Evolutionary conservation across 2,888 invertebrate species (phyloP).

Genomic region (Trichacis sp.): DNA sequence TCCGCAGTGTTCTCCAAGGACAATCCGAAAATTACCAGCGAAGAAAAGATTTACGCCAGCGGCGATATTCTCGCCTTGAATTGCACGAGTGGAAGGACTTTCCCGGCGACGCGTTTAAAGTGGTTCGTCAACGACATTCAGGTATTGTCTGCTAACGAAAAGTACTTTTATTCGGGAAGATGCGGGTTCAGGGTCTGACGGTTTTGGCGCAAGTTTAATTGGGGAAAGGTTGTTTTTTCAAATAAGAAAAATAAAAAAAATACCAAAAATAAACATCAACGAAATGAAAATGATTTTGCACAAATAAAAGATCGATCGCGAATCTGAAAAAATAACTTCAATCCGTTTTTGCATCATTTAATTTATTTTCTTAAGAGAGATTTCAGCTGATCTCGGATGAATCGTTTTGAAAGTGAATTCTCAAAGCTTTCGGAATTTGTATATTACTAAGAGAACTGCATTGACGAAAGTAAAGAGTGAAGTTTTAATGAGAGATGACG

Average conservation of each 20-base stretch:
- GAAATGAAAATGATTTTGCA: no score
- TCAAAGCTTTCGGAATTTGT: no score
- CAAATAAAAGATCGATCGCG: no score
- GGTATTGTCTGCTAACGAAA: constrained; percentile 51
- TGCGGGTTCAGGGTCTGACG: background rate
- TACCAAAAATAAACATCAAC: no score
- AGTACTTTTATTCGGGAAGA: background rate
- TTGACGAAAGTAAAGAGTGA: no score
- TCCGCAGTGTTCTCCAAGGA: constrained; percentile 68
- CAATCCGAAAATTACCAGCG: constrained; percentile 70
- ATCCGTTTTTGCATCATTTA: no score
- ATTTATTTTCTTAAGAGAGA: background rate
- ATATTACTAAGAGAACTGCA: background rate
- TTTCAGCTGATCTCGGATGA: no score
- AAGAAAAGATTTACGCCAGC: constrained; percentile 69
- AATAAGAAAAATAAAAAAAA: no score
- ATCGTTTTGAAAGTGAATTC: no score
- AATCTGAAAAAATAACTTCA: no score
- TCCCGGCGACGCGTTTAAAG: constrained; percentile 69
- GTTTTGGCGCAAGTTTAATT: background rate
- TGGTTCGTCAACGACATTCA: constrained; percentile 71
- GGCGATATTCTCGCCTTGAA: constrained; percentile 71
- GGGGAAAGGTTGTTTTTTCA: no score
- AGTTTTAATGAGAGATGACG: no score
- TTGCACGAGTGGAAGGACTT: constrained; percentile 71